Conservation (phyloP, 2,888 invertebrate genomes). For the Apamea monoglypha region DNA sequence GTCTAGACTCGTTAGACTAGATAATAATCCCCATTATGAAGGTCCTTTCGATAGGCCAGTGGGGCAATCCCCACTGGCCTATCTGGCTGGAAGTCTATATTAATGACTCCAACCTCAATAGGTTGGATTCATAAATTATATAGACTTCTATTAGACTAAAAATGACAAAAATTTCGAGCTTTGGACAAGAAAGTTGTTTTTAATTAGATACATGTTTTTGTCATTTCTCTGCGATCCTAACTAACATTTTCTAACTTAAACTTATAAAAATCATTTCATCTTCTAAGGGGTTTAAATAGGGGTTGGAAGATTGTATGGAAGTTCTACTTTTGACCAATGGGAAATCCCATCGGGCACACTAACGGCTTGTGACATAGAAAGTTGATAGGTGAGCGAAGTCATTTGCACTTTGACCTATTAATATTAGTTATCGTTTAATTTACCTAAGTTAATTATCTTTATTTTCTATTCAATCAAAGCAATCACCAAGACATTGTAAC, state of each 20-base stretch:
- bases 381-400: background rate
- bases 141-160: background rate
- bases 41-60: slow-evolving; percentile 21
- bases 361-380: background rate
- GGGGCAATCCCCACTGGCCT: too few relatives aligned
- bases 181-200: too few relatives aligned
- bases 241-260: background rate
- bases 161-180: too few relatives aligned
- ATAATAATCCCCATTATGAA: slow-evolving; percentile 54
- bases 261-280: background rate
- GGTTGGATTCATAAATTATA: slow-evolving; percentile 33
- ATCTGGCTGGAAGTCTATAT: too few relatives aligned
- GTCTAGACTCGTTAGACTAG: slow-evolving; percentile 43
- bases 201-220: too few relatives aligned
- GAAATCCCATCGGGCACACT: background rate
- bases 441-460: too few relatives aligned
- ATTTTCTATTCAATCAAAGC: too few relatives aligned
- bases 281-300: background rate
- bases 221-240: too few relatives aligned
- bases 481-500: background rate
- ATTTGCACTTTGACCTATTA: background rate
- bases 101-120: too few relatives aligned
- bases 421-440: background rate
- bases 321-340: background rate
- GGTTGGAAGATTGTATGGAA: background rate